These are phyloP conservation scores for Caranx melampygus DNA, from an alignment of 2,113 vertebrate species.

Conservation along the genomic window DNA sequence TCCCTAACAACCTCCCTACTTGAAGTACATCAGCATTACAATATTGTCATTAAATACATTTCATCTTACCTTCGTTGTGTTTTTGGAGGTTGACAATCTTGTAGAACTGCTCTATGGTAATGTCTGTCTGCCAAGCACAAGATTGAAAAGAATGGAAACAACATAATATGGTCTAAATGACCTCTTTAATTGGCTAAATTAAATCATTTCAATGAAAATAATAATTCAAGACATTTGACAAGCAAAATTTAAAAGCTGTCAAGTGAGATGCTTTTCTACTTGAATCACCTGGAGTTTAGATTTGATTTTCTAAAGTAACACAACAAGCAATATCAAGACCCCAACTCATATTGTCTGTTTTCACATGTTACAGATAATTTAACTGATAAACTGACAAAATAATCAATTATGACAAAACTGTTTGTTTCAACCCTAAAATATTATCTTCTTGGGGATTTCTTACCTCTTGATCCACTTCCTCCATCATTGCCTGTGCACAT, in stretches of 20 bases:
- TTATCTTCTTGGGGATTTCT: conserved; percentile 1
- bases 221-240: not conserved
- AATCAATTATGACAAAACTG: not conserved
- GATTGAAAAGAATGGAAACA: not conserved
- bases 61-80: conserved; percentile 69
- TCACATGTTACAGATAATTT: not conserved
- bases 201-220: no score
- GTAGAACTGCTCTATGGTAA: conserved; percentile 76
- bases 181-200: no score
- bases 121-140: conserved; percentile 64
- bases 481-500: conserved; percentile 40
- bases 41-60: not conserved
- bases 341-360: not conserved
- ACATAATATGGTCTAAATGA: not conserved
- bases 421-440: not conserved
- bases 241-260: not conserved
- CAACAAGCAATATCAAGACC: not conserved
- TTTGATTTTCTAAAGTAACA: not conserved
- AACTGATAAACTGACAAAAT: not conserved
- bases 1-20: not conserved
- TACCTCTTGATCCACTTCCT: conserved; percentile 57
- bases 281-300: not conserved
- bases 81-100: conserved; percentile 73
- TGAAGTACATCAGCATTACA: not conserved
- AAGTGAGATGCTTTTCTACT: not conserved